phyloP scores from a whole-genome alignment of 2,888 invertebrate species.

The Napeogenes sylphis region DNA sequence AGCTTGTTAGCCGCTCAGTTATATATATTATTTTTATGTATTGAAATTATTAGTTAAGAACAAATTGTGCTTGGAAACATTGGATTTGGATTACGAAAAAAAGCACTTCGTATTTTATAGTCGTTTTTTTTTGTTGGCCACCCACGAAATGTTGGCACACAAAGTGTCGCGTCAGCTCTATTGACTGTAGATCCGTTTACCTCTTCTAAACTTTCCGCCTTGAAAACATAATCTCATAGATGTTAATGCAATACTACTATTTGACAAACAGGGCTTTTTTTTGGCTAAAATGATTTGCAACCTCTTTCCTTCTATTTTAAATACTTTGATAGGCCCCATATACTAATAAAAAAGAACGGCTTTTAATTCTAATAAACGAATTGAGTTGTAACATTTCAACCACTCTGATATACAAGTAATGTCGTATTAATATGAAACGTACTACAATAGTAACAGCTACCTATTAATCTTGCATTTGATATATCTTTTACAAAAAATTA shows the following conservation, averaged over 20 bases:
- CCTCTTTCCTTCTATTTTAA: background rate
- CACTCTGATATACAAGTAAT: too few relatives aligned
- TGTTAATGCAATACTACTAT: slow-evolving; percentile 9
- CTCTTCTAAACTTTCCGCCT: slow-evolving; percentile 62
- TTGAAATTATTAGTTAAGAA: too few relatives aligned
- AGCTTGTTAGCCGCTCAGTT: too few relatives aligned
- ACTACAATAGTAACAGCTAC: too few relatives aligned
- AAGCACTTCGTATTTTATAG: slow-evolving; percentile 21
- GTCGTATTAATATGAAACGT: too few relatives aligned
- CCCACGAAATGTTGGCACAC: slow-evolving; percentile 53
- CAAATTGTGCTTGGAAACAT: too few relatives aligned
- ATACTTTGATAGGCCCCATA: background rate
- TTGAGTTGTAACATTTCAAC: too few relatives aligned
- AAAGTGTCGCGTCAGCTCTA: slow-evolving; percentile 61
- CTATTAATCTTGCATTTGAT: too few relatives aligned
- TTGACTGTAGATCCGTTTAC: slow-evolving; percentile 56
- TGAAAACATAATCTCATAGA: slow-evolving; percentile 48
- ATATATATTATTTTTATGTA: background rate
- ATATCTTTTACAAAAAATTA: too few relatives aligned
- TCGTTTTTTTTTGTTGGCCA: slow-evolving; percentile 47
- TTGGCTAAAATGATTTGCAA: background rate
- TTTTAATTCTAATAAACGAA: too few relatives aligned
- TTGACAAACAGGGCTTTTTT: background rate
- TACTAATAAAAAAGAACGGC: too few relatives aligned
- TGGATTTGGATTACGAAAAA: slow-evolving; percentile 9